Evolutionary conservation across 2,888 invertebrate species (phyloP).

Genomic region (Siphlonurus alternatus): DNA sequence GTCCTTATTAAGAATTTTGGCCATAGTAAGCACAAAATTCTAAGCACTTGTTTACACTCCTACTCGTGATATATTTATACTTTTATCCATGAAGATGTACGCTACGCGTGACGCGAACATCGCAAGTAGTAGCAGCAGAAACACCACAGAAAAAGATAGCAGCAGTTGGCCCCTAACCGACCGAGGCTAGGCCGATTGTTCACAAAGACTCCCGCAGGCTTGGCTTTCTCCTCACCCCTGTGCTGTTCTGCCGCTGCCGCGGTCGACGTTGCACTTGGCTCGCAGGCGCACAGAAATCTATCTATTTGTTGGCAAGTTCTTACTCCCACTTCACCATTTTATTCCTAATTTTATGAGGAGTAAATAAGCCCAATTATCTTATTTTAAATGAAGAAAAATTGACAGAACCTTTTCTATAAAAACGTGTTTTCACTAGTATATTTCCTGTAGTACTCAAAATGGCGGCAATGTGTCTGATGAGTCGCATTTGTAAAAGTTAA

Average conservation of each 20-base stretch:
- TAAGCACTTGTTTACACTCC: slow-evolving; percentile 19
- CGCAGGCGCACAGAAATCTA: background rate
- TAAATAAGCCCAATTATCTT: background rate
- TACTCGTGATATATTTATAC: slow-evolving; percentile 27
- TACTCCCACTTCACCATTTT: background rate
- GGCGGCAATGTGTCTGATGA: background rate
- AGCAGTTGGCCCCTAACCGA: slow-evolving; percentile 22
- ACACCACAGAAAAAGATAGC: slow-evolving; percentile 20
- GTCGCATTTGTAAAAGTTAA: too few species aligned
- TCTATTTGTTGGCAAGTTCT: background rate
- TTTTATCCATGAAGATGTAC: slow-evolving; percentile 24
- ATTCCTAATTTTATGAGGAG: background rate
- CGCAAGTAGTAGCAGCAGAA: slow-evolving; percentile 15
- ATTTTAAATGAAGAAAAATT: background rate
- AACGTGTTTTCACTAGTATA: background rate
- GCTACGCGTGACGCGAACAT: slow-evolving; percentile 17
- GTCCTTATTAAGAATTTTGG: slow-evolving; percentile 46
- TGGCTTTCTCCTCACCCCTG: slow-evolving; percentile 4
- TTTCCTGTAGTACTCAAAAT: background rate
- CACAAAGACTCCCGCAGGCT: background rate
- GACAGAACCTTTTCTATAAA: too few species aligned
- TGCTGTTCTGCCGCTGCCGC: background rate
- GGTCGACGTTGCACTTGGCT: background rate
- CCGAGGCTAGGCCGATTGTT: slow-evolving; percentile 18
- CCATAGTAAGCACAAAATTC: slow-evolving; percentile 29